Conservation (phyloP, 2,888 invertebrate genomes). For the Nowickia ferox region DNA sequence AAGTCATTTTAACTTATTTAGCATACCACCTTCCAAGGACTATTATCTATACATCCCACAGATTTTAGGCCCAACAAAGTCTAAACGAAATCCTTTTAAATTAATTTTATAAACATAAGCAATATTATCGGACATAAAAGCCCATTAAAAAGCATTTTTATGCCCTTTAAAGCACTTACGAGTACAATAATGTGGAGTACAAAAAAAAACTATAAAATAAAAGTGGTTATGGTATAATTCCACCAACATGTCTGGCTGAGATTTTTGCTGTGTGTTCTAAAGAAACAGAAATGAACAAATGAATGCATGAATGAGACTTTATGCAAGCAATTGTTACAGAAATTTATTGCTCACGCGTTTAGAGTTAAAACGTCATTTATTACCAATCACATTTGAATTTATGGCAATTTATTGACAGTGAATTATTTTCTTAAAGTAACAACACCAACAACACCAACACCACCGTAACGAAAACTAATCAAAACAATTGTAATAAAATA, state of each 20-base stretch:
- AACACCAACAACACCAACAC: slow-evolving; percentile 2
- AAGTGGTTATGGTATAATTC: background rate
- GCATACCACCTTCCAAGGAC: too few relatives aligned
- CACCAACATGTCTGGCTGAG: slow-evolving; percentile 13
- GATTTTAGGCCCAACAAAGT: too few relatives aligned
- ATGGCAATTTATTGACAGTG: slow-evolving; percentile 73
- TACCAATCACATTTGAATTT: slow-evolving; percentile 74
- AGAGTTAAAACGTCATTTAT: slow-evolving; percentile 73
- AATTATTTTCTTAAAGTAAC: slow-evolving; percentile 69
- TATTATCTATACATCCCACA: too few relatives aligned
- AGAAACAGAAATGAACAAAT: slow-evolving; percentile 25
- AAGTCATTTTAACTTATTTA: too few relatives aligned
- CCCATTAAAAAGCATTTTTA: background rate
- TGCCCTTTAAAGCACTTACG: slow-evolving; percentile 2
- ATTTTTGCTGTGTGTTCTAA: background rate
- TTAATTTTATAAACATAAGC: too few relatives aligned
- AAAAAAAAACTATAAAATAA: slow-evolving; percentile 23
- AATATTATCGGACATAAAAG: background rate
- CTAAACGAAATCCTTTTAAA: too few relatives aligned
- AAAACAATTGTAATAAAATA: slow-evolving; percentile 54
- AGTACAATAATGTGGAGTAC: slow-evolving; percentile 17
- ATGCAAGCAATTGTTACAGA: slow-evolving; percentile 67
- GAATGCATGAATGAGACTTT: slow-evolving; percentile 45
- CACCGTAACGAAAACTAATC: slow-evolving; percentile 19
- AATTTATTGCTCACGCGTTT: slow-evolving; percentile 74